A percentile compares a stretch with the other conserved stretches of the same genome.
phyloP scores from a whole-genome alignment of 23 tunicate species.

The Styela clava region DNA sequence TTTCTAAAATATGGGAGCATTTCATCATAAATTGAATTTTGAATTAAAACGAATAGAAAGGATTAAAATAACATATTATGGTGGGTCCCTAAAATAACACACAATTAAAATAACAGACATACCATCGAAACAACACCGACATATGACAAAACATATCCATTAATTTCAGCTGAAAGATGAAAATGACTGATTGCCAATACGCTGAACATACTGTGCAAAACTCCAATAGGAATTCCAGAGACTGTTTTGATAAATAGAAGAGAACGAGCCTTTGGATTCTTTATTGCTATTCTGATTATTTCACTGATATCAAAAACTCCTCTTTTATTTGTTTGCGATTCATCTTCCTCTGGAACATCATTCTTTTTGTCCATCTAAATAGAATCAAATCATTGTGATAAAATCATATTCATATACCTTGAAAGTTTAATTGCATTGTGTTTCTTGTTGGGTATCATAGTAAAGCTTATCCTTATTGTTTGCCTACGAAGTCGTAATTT shows the following conservation, averaged over 20 bases:
- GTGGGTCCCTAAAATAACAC: too few relatives aligned
- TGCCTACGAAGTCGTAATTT: too few relatives aligned
- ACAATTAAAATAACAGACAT: too few relatives aligned
- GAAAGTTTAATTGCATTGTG: too few relatives aligned
- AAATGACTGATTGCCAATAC: constrained; percentile 71
- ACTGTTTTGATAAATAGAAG: constrained; percentile 59
- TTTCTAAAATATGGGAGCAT: too few relatives aligned
- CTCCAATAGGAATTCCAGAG: constrained; percentile 86
- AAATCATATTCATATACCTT: too few relatives aligned
- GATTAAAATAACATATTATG: too few relatives aligned
- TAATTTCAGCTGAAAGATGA: constrained; percentile 59
- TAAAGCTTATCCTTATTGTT: too few relatives aligned
- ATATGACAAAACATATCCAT: constrained; percentile 90
- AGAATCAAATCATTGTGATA: too few relatives aligned
- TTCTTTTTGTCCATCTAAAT: neutral
- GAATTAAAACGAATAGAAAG: too few relatives aligned
- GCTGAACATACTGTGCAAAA: constrained; percentile 90
- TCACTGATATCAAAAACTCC: constrained; percentile 9
- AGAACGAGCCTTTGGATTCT: constrained; percentile 56
- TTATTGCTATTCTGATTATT: constrained; percentile 32
- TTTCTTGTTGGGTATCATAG: too few relatives aligned
- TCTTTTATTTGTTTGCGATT: neutral
- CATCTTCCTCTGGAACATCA: neutral
- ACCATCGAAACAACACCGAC: constrained; percentile 86
- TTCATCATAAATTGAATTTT: too few relatives aligned